phyloP scores from a whole-genome alignment of 64 coral and sea anemone species.

The Actinia equina region DNA sequence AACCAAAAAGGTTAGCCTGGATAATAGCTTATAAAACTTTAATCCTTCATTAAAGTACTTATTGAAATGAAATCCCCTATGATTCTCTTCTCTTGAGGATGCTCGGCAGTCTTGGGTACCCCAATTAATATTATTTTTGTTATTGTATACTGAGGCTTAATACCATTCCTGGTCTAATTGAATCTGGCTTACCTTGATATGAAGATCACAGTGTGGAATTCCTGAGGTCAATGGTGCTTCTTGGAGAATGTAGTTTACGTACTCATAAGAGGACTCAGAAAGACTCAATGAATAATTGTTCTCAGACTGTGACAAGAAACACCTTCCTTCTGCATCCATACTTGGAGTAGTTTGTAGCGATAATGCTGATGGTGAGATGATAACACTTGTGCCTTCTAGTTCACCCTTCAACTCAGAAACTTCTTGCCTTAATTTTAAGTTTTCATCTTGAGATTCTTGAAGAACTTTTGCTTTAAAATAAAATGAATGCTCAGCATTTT shows the following conservation, averaged over 20 bases:
- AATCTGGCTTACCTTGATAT: conserved; percentile 8
- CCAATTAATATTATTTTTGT: no score
- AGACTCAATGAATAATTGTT: not conserved
- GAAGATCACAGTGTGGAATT: not conserved
- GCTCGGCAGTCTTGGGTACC: no score
- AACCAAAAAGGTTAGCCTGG: no score
- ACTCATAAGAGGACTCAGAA: conserved; percentile 21
- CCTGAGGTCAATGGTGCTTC: not conserved
- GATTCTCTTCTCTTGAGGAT: no score
- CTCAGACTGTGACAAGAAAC: not conserved
- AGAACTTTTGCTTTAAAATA: conserved; percentile 76
- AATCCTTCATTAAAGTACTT: no score
- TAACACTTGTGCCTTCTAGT: conserved; percentile 23
- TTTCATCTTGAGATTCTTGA: conserved; percentile 74
- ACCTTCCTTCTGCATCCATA: not conserved
- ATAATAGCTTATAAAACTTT: no score
- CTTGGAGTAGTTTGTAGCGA: not conserved
- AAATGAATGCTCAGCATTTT: not conserved
- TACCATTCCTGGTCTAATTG: no score
- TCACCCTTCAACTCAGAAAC: conserved; percentile 36
- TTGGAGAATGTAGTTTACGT: not conserved
- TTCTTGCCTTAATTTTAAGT: conserved; percentile 53
- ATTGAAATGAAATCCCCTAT: no score
- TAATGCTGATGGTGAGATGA: no score
- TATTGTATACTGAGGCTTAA: no score